A percentile compares a stretch with the other conserved stretches of the same genome.
phyloP scores from a whole-genome alignment of 2,888 invertebrate species.

The Perizoma flavofasciatum region DNA sequence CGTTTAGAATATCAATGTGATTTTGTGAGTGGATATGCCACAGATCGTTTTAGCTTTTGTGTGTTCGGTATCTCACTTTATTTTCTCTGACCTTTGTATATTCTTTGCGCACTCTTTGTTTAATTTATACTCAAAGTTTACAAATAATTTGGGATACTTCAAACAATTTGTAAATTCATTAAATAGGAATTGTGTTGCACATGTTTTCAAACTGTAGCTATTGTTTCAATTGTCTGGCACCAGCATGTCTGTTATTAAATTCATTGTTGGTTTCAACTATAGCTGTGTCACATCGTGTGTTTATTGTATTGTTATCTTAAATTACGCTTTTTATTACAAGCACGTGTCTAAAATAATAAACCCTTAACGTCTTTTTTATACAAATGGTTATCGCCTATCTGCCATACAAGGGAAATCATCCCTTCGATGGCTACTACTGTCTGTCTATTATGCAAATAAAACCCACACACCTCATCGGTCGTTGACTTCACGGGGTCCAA shows the following conservation, averaged over 20 bases:
- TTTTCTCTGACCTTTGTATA: not conserved
- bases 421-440: slow-evolving; percentile 43
- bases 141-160: not conserved
- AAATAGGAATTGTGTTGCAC: slow-evolving; percentile 11
- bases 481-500: slow-evolving; percentile 43
- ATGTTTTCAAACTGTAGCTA: slow-evolving; percentile 35
- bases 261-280: slow-evolving; percentile 41
- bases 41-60: slow-evolving; percentile 28
- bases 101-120: too few species aligned
- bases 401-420: slow-evolving; percentile 29
- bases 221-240: slow-evolving; percentile 42
- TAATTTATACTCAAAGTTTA: not conserved
- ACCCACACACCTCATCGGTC: slow-evolving; percentile 49
- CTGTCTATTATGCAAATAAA: slow-evolving; percentile 38
- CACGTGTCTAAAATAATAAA: slow-evolving; percentile 4
- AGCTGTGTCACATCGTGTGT: slow-evolving; percentile 35
- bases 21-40: slow-evolving; percentile 32
- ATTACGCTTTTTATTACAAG: slow-evolving; percentile 8
- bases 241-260: slow-evolving; percentile 41
- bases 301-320: slow-evolving; percentile 21
- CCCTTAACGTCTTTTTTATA: not conserved
- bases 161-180: slow-evolving; percentile 4
- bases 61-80: slow-evolving; percentile 1
- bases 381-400: slow-evolving; percentile 9
- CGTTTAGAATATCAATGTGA: slow-evolving; percentile 46